Percentiles rank a stretch among this genome's conserved stretches.
Conservation (phyloP, 1,140 invertebrate genomes). For the Scaptomyza graminum region DNA sequence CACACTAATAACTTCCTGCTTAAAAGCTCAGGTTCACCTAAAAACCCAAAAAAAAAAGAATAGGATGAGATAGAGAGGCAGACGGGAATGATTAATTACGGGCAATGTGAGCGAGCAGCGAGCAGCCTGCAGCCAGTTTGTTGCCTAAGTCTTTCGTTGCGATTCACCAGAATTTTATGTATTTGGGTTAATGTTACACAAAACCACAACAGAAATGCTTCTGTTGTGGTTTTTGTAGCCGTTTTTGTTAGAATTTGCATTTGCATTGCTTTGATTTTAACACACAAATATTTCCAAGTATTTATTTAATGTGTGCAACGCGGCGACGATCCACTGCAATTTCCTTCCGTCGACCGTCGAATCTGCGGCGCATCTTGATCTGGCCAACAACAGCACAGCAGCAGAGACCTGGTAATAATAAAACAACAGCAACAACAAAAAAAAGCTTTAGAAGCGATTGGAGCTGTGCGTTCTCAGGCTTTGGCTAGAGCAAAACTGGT, state of each 20-base stretch:
- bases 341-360: conserved; percentile 64
- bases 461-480: conserved; percentile 68
- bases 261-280: conserved; percentile 79
- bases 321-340: conserved; percentile 59
- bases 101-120: conserved; percentile 21
- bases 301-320: conserved; percentile 72
- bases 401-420: conserved; percentile 21
- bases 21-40: conserved; percentile 53
- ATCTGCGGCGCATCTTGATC: conserved; percentile 63
- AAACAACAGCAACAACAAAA: conserved; percentile 13
- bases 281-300: conserved; percentile 72
- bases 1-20: conserved; percentile 69
- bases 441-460: conserved; percentile 14
- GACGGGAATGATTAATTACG: conserved; percentile 47
- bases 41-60: conserved; percentile 65
- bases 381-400: conserved; percentile 4
- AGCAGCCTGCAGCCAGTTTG: conserved; percentile 54
- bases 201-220: conserved; percentile 33
- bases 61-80: conserved; percentile 26
- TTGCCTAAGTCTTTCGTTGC: conserved; percentile 62
- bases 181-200: conserved; percentile 81
- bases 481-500: conserved; percentile 62
- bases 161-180: conserved; percentile 65
- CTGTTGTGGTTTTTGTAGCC: neutral
- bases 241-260: conserved; percentile 45